Percentiles rank a stretch among this genome's conserved stretches.
These are phyloP conservation scores for Mamestra brassicae DNA, from an alignment of 2,888 invertebrate genomes.

Conservation along the genomic window DNA sequence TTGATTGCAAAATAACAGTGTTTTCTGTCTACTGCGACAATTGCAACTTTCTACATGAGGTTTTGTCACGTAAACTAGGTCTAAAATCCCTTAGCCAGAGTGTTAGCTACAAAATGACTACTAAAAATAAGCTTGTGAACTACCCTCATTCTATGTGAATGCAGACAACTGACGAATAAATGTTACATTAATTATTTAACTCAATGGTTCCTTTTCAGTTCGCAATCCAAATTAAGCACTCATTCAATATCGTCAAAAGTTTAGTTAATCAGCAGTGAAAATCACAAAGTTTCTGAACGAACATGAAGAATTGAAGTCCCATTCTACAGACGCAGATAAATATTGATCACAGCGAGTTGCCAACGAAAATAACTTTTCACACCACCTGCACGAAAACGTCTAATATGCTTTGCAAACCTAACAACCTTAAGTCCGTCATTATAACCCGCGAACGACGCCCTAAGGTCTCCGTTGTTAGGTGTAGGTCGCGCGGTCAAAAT, in stretches of 20 bases:
- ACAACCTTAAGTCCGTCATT: too few species aligned
- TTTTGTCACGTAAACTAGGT: background rate
- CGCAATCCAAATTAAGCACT: background rate
- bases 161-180: slow-evolving; percentile 9
- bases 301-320: background rate
- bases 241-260: background rate
- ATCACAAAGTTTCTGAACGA: background rate
- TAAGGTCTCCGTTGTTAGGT: too few species aligned
- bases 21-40: background rate
- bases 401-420: too few species aligned
- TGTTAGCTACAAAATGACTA: background rate
- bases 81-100: slow-evolving; percentile 6
- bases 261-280: background rate
- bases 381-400: too few species aligned
- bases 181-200: background rate
- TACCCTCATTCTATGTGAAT: slow-evolving; percentile 1
- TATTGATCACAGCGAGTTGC: slow-evolving; percentile 6
- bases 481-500: too few species aligned
- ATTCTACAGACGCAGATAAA: background rate
- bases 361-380: background rate
- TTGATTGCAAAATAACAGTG: slow-evolving; percentile 11
- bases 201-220: background rate
- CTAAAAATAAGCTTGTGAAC: background rate
- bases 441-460: too few species aligned
- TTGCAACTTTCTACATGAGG: background rate